A percentile compares a stretch with the other conserved stretches of the same genome.
Conservation (phyloP, 2,888 invertebrate genomes). For the Oasisia sp. region DNA sequence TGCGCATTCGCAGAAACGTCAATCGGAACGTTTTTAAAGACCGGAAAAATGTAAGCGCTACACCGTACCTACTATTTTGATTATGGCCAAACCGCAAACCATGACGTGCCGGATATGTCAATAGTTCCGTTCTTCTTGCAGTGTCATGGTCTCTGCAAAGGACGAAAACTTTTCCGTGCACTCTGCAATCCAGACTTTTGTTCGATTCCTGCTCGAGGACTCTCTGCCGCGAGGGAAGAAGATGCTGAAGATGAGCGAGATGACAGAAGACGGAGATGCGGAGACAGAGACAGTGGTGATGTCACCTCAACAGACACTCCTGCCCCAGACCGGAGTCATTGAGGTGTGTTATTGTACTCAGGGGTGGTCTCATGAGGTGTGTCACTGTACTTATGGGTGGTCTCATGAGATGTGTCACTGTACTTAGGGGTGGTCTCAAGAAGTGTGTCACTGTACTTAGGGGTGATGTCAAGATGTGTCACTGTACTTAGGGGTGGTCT, state of each 20-base stretch:
- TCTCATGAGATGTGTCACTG: background rate
- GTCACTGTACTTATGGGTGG: too few relatives aligned
- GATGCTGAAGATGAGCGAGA: background rate
- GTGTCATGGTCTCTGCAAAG: conserved; percentile 23
- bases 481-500: too few relatives aligned
- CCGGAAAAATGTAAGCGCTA: too few relatives aligned
- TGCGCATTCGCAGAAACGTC: too few relatives aligned
- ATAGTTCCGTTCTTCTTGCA: background rate
- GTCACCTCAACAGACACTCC: background rate
- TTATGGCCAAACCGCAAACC: too few relatives aligned
- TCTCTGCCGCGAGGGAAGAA: background rate
- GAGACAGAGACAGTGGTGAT: background rate
- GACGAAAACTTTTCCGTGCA: conserved; percentile 20
- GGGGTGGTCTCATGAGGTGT: too few relatives aligned
- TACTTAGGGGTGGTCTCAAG: background rate
- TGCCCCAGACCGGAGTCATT: background rate
- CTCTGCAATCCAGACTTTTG: conserved; percentile 19
- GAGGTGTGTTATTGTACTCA: background rate
- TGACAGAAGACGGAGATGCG: background rate
- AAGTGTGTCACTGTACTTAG: too few relatives aligned
- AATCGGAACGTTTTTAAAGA: too few relatives aligned
- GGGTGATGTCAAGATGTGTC: too few relatives aligned
- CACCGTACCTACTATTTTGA: too few relatives aligned
- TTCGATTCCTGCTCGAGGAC: conserved; percentile 10
- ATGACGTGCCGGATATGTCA: too few relatives aligned